Conservation (phyloP, 2,888 invertebrate species). For the Nephrocerus scutellatus region DNA sequence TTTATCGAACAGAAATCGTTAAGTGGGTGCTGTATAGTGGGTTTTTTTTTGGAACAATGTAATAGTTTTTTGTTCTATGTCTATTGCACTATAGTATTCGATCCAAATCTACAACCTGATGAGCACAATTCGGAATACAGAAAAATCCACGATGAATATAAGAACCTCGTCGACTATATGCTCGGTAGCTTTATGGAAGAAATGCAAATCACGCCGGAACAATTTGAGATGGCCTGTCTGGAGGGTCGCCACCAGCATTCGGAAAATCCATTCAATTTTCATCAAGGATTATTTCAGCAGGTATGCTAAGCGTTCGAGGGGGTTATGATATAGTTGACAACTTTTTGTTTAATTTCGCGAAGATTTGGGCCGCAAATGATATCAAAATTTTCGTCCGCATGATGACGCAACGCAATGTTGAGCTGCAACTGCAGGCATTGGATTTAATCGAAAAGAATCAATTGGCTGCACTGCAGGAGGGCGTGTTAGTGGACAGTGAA, state of each 20-base stretch:
- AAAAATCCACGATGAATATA: constrained; percentile 76
- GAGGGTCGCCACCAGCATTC: constrained; percentile 42
- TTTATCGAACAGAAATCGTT: constrained; percentile 90
- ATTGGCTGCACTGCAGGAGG: constrained; percentile 54
- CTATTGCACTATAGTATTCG: constrained; percentile 61
- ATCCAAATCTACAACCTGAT: constrained; percentile 60
- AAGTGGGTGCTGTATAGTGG: constrained; percentile 55
- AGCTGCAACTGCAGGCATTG: constrained; percentile 80
- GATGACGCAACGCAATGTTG: constrained; percentile 90
- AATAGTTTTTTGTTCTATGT: background rate
- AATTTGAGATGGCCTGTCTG: constrained; percentile 75
- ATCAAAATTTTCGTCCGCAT: constrained; percentile 81
- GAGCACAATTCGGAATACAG: constrained; percentile 67
- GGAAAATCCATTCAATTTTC: constrained; percentile 54
- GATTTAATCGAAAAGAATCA: constrained; percentile 76
- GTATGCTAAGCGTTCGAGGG: constrained; percentile 27
- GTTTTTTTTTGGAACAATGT: background rate
- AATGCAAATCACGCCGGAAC: constrained; percentile 78
- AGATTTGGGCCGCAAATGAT: constrained; percentile 89
- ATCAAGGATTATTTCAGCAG: constrained; percentile 56
- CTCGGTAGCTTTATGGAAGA: constrained; percentile 90
- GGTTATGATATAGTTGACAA: background rate
- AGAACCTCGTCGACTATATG: constrained; percentile 84
- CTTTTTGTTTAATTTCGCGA: background rate
- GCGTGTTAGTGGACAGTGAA: constrained; percentile 25